Percentiles rank a stretch among this genome's conserved stretches.
phyloP scores from a whole-genome alignment of 2,888 invertebrate species.

The Hypolimnas misippus region DNA sequence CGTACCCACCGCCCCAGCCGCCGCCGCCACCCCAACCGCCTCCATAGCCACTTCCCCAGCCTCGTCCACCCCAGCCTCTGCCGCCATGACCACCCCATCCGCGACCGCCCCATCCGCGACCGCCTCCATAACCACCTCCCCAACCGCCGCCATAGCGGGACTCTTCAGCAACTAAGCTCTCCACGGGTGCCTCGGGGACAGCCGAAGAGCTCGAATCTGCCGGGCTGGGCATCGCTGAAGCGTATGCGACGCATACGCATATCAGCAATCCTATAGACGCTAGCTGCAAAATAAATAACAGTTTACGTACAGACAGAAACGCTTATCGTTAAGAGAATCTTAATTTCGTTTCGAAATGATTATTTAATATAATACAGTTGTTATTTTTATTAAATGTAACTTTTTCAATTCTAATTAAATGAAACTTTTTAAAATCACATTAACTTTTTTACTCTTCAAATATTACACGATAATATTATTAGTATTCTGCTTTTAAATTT shows the following conservation, averaged over 20 bases:
- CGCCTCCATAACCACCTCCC: constrained; percentile 24
- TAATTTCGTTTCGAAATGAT: too few relatives aligned
- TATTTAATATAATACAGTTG: too few relatives aligned
- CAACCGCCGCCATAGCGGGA: constrained; percentile 9
- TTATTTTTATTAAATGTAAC: too few relatives aligned
- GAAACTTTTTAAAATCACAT: too few relatives aligned
- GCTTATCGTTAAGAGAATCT: too few relatives aligned
- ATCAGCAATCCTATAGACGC: constrained; percentile 54
- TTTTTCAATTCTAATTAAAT: too few relatives aligned
- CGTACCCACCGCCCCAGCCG: constrained; percentile 29
- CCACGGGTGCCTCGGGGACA: constrained; percentile 9
- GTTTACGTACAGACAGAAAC: neutral
- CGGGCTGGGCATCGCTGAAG: constrained; percentile 52
- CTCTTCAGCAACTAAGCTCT: constrained; percentile 8
- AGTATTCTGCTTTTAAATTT: too few relatives aligned
- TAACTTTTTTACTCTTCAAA: too few relatives aligned
- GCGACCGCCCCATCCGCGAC: constrained; percentile 33
- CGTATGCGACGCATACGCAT: constrained; percentile 58
- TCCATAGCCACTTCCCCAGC: neutral
- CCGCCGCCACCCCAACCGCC: constrained; percentile 8
- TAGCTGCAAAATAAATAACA: constrained; percentile 51
- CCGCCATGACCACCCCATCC: constrained; percentile 9
- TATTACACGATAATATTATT: too few relatives aligned
- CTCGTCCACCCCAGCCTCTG: neutral
- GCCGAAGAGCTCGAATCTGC: neutral